These are phyloP conservation scores for Rhyacichthys aspro DNA, from an alignment of 2,797 vertebrate species.

Conservation along the genomic window DNA sequence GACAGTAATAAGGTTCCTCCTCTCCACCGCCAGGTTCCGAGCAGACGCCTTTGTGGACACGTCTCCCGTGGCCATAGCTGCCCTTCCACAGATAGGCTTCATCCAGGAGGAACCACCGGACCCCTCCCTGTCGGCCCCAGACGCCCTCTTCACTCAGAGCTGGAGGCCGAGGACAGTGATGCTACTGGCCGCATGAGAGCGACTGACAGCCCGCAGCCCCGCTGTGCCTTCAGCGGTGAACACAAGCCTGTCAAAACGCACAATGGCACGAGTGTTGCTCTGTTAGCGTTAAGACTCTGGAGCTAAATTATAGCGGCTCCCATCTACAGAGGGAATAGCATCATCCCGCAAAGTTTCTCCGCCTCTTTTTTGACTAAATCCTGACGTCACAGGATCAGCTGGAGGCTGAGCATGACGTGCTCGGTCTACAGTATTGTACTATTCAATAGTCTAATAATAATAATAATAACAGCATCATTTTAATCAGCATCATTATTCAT, in stretches of 20 bases:
- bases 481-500: not conserved
- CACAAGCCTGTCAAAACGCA: not conserved
- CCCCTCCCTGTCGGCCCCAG: constrained; percentile 67
- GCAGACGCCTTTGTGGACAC: constrained; percentile 85
- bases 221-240: not conserved
- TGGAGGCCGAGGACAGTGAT: constrained; percentile 32
- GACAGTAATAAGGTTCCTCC: constrained; percentile 92
- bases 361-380: constrained; percentile 47
- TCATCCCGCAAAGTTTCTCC: constrained; percentile 20
- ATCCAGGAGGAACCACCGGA: constrained; percentile 74
- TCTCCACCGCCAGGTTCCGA: constrained; percentile 89
- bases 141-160: constrained; percentile 47
- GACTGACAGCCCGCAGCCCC: not conserved
- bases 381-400: constrained; percentile 53
- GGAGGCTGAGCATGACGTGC: constrained; percentile 26
- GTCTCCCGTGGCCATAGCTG: constrained; percentile 89
- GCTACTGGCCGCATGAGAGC: constrained; percentile 36
- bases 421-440: not conserved
- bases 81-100: constrained; percentile 83
- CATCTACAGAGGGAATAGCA: not conserved
- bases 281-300: constrained; percentile 22
- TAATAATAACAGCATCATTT: not conserved
- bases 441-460: no score
- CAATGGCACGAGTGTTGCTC: not conserved
- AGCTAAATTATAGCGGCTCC: not conserved